These are phyloP conservation scores for Molossus alvarezi DNA, from an alignment of 2,797 vertebrate genomes.

Conservation along the genomic window DNA sequence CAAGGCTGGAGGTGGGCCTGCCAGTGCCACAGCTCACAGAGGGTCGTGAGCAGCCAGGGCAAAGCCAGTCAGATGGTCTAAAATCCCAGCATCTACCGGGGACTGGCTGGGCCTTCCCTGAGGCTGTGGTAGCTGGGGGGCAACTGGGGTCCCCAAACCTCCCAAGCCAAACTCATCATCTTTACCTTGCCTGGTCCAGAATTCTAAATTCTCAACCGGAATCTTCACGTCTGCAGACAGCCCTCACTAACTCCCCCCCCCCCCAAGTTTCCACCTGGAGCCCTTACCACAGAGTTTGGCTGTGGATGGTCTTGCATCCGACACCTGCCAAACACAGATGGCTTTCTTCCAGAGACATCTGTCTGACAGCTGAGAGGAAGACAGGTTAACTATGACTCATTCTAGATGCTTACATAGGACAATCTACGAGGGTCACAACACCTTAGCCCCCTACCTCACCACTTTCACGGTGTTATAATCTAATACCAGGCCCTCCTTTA, in stretches of 20 bases:
- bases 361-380: background rate
- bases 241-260: background rate
- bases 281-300: background rate
- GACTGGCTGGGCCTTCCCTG: background rate
- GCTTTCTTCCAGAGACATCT: background rate
- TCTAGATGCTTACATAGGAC: constrained; percentile 40
- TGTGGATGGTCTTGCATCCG: background rate
- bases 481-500: background rate
- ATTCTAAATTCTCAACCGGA: background rate
- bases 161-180: background rate
- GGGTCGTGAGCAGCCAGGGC: background rate
- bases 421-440: constrained; percentile 22
- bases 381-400: background rate
- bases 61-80: background rate
- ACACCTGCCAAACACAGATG: background rate
- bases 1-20: background rate
- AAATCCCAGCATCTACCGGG: background rate
- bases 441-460: background rate
- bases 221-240: background rate
- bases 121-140: background rate
- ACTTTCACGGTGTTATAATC: background rate
- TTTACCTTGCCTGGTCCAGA: background rate
- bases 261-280: background rate
- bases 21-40: background rate
- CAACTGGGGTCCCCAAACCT: background rate